These are phyloP conservation scores for Hyalella azteca DNA, from an alignment of 2,888 invertebrate species.

Conservation along the genomic window DNA sequence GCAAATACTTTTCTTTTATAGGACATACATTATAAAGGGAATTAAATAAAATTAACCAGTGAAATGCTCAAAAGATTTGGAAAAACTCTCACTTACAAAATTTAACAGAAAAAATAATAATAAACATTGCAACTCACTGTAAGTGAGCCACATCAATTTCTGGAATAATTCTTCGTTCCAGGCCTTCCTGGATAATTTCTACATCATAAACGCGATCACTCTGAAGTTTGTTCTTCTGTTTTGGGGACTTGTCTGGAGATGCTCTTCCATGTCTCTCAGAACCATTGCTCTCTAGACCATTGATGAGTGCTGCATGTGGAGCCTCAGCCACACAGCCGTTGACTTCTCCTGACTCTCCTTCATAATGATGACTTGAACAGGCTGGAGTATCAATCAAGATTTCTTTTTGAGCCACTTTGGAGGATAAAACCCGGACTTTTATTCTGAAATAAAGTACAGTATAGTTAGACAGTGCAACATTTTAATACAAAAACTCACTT, in stretches of 20 bases:
- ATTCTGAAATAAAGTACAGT: too few species aligned
- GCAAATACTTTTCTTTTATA: background rate
- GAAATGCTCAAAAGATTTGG: too few species aligned
- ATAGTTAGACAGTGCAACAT: too few species aligned
- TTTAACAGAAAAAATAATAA: background rate
- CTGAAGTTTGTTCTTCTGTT: slow-evolving; percentile 23
- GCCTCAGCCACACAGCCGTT: background rate
- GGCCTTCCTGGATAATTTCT: background rate
- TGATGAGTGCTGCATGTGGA: background rate
- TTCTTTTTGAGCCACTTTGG: too few species aligned
- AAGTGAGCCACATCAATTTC: background rate
- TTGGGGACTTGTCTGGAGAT: background rate
- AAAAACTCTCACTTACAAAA: too few species aligned
- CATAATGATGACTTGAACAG: background rate
- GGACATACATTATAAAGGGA: too few species aligned
- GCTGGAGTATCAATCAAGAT: background rate
- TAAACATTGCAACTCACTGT: background rate
- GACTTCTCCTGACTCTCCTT: background rate
- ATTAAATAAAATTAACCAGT: too few species aligned
- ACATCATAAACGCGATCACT: slow-evolving; percentile 4
- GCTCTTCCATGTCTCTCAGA: background rate
- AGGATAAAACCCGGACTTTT: too few species aligned
- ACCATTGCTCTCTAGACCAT: slow-evolving; percentile 1
- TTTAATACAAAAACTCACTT: too few species aligned
- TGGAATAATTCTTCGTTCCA: background rate